Evolutionary conservation across 2,797 vertebrate species (phyloP).

Genomic region (Xiphorhynchus erythropygius): DNA sequence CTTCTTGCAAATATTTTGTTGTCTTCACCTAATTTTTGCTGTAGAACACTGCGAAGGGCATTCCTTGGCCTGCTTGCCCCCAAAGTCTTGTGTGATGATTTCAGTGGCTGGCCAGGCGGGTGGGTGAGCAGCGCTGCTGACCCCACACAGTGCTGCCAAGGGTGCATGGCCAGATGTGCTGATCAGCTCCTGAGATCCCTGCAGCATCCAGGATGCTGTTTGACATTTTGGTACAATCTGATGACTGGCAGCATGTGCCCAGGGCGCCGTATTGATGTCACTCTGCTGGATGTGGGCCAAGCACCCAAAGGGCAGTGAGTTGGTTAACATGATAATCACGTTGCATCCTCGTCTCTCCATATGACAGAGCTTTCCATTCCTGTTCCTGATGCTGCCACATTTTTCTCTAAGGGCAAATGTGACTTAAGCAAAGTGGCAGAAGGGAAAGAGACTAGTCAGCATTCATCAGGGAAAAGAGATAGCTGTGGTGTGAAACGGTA

Average conservation of each 20-base stretch:
- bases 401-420: constrained; percentile 25
- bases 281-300: background rate
- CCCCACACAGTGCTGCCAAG: fast-evolving
- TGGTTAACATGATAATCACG: background rate
- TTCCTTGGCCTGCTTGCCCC: background rate
- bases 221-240: background rate
- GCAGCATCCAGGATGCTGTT: background rate
- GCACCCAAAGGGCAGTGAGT: background rate
- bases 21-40: background rate
- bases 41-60: background rate
- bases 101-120: background rate
- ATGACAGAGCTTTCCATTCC: background rate
- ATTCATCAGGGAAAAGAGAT: background rate
- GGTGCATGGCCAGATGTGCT: background rate
- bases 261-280: background rate
- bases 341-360: background rate
- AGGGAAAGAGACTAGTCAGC: constrained; percentile 24
- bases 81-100: fast-evolving
- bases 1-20: background rate
- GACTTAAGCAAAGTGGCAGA: constrained; percentile 55
- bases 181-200: background rate
- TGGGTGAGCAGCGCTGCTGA: background rate
- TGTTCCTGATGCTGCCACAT: background rate
- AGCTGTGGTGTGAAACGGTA: background rate
- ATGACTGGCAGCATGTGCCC: background rate